These are phyloP conservation scores for Cotesia chilonis DNA, from an alignment of 1,140 invertebrate genomes.

Conservation along the genomic window DNA sequence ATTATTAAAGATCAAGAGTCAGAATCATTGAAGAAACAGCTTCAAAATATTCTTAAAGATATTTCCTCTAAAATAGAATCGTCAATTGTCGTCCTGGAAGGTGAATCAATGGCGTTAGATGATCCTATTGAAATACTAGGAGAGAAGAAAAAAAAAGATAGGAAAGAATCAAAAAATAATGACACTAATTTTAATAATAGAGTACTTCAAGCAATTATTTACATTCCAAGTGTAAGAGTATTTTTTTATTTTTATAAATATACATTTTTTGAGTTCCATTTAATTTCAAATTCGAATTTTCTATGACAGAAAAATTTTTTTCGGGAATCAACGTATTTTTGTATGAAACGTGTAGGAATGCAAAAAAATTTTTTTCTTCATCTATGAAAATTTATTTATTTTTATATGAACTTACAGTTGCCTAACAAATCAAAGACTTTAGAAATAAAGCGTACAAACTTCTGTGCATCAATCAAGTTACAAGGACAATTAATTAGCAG, in stretches of 20 bases:
- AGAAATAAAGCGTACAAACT: conserved; percentile 50
- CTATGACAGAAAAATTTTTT: too few relatives aligned
- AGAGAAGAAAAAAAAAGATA: conserved; percentile 66
- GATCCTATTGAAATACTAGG: conserved; percentile 67
- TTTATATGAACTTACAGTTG: conserved; percentile 34
- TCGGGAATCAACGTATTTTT: too few relatives aligned
- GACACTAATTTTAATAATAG: conserved; percentile 53
- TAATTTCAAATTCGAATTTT: too few relatives aligned
- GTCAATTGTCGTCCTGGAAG: conserved; percentile 72
- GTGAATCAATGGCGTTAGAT: conserved; percentile 66
- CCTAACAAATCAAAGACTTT: conserved; percentile 35
- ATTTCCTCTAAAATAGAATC: conserved; percentile 63
- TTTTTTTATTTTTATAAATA: conserved; percentile 38
- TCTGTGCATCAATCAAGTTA: conserved; percentile 67
- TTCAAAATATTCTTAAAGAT: conserved; percentile 64
- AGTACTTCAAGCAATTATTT: conserved; percentile 66
- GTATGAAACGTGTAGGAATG: too few relatives aligned
- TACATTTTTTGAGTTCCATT: not conserved
- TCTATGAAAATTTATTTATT: conserved; percentile 24
- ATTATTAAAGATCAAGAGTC: conserved; percentile 68
- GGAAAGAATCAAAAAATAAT: conserved; percentile 59
- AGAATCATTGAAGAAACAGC: conserved; percentile 71
- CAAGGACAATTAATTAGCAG: conserved; percentile 74
- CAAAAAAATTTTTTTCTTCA: too few relatives aligned
- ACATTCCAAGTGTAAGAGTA: conserved; percentile 73